Conservation (phyloP, 1,140 invertebrate genomes). For the Aphis gossypii region DNA sequence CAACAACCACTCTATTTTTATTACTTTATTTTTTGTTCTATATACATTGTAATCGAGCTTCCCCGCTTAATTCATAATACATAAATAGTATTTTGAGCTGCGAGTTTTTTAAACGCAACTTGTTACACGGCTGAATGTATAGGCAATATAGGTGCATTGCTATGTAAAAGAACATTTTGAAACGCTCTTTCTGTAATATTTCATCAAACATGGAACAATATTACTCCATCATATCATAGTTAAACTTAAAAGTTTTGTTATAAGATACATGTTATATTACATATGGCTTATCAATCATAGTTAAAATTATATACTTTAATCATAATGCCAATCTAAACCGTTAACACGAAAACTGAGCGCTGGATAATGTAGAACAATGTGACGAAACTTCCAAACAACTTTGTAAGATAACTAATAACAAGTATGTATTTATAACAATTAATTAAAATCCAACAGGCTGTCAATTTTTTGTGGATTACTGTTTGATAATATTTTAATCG, state of each 20-base stretch:
- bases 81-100: not conserved
- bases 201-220: not conserved
- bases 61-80: not conserved
- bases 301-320: not conserved
- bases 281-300: not conserved
- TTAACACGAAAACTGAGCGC: not conserved
- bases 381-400: not conserved
- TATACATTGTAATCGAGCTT: too few relatives aligned
- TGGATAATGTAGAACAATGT: not conserved
- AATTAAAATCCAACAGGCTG: not conserved
- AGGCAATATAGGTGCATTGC: not conserved
- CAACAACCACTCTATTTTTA: too few relatives aligned
- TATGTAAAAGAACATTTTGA: not conserved
- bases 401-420: not conserved
- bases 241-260: not conserved
- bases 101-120: not conserved
- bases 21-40: too few relatives aligned
- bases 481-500: constrained; percentile 4
- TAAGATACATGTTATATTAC: not conserved
- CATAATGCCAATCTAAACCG: not conserved
- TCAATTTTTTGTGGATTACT: not conserved
- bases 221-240: not conserved
- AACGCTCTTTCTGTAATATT: not conserved
- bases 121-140: too few relatives aligned
- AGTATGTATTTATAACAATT: not conserved